Base-by-base conservation (phyloP, 2,797 vertebrate species). In the Sorex maritimensis region DNA sequence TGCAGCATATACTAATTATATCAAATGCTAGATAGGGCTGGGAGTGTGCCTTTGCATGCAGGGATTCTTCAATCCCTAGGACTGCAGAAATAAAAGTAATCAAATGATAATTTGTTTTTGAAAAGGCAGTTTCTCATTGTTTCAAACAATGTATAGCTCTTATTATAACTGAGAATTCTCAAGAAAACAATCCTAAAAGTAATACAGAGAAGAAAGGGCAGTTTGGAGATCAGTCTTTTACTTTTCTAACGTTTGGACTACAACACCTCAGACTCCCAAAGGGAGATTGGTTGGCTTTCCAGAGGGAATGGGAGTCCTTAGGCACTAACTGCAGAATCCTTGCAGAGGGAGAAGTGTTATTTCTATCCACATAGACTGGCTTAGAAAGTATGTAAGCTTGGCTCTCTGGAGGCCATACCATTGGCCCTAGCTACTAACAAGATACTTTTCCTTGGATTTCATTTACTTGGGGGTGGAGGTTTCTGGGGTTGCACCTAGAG, bases 51-150 rank as follows among this genome's bases (percentile, higher is more conserved):
- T 52, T 52, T 52, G 58, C 6, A 61, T 3, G 58, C 19, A 17
- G 58, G 58, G 58, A 44, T 44, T 44, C 41, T 61, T 61, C 58
- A 61, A 61, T 61, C 58, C 52, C 13, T 15, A 55, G 52, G 13
- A 55, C 52, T 55, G 52, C 13, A 55, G 17, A 55, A 55, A 14
- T 55, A 14, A 55, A 55, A 55, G 14, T 55, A 55, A 55, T 55
- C 52, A 13, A 55, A 17, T 55, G 52, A 14, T 55, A 93, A 44
- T 30, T 92, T 61, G 79, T n/a, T 88, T 77, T 72, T 71, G 55
- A 90, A 86, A 90, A 88, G 74, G 41, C 30, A 84, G 11, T 93
- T 82, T 89, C n/a, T 90, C 30, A 26, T 17, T 86, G 63, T 83
- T 88, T 44, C 26, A 9, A 88, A 79, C 58, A 83, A 8, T 46